phyloP scores from a whole-genome alignment of 2,113 vertebrate genomes.

The Cyphomyrus discorhynchus region DNA sequence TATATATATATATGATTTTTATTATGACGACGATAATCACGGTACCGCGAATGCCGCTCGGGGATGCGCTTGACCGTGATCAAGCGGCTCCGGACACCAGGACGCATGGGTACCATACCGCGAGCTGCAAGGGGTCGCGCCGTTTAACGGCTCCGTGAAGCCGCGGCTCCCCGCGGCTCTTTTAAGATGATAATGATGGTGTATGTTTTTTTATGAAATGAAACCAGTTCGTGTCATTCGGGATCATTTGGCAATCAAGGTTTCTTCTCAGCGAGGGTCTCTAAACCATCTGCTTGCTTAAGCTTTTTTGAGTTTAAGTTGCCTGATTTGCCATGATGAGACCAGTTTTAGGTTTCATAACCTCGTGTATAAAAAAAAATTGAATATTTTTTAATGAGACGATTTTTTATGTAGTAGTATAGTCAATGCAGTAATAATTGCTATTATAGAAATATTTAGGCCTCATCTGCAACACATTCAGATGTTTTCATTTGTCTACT shows the following conservation, averaged over 20 bases:
- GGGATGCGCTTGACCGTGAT: neutral
- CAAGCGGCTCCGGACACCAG: neutral
- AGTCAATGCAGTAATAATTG: neutral
- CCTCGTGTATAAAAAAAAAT: neutral
- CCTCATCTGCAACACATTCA: neutral
- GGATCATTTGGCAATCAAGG: neutral
- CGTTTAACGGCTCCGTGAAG: neutral
- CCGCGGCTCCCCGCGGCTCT: neutral
- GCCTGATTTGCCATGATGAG: neutral
- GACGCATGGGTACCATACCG: neutral
- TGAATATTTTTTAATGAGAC: neutral
- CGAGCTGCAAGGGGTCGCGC: neutral
- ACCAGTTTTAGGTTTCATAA: neutral
- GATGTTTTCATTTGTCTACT: constrained; percentile 1
- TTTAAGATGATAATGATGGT: neutral
- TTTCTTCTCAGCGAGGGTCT: neutral
- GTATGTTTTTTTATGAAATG: neutral
- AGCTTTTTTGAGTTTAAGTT: neutral
- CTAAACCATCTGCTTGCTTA: constrained; percentile 7
- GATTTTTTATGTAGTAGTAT: neutral
- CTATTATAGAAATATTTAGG: neutral
- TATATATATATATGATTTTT: neutral
- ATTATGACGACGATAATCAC: neutral
- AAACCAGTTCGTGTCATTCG: neutral
- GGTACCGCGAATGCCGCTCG: neutral